Base-by-base conservation (phyloP, 2,113 vertebrate genomes). In the Synodontis membranacea region DNA sequence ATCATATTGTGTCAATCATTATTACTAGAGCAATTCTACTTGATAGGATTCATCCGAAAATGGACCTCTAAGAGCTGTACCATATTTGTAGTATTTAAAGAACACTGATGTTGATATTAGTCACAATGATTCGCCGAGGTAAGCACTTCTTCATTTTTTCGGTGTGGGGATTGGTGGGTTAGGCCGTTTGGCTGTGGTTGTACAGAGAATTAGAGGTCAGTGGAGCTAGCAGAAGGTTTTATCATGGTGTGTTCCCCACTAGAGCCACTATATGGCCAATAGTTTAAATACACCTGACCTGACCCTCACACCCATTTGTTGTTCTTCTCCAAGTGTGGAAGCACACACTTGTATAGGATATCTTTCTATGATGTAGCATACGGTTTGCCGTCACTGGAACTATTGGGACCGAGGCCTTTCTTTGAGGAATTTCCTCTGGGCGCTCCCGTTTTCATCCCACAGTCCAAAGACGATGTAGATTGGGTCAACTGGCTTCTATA, bases 1-100 rank as follows among this genome's bases (percentile, higher is more conserved):
- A 92, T 91, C 92, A 86, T 87, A 92, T 93, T 90, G 76, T 89
- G 72, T 50, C n/a, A 78, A 70, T 81, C 58, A 15, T 81, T 72
- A 80, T 80, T 86, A 42, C n/a, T 28, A 58, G 25, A 52, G 44
- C 5, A 82, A 23, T 84, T 48, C n/a, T 70, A 28, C 48, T 42
- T 28, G 44, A 5, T 58, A 1, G 21, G 28, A 80, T 60, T 56
- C 34, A 31, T 44, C 68, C 28, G 25, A 54, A 83, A 48, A 31
- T 78, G 28, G 39, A 44, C 23, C 34, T 74, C 12, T 52, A 25
- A 39, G 28, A 62, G 56, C 48, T n/a, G 6, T 50, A 11, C 23
- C 8, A 14, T 58, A 66, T 68, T 70, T 83, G 81, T 68, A 64
- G 19, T 19, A 11, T 56, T 80, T 15, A n/a, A 34, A 66, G 10